A percentile compares a stretch with the other conserved stretches of the same genome.
Conservation (phyloP, 2,113 vertebrate species). For the Hyperopisus bebe region DNA sequence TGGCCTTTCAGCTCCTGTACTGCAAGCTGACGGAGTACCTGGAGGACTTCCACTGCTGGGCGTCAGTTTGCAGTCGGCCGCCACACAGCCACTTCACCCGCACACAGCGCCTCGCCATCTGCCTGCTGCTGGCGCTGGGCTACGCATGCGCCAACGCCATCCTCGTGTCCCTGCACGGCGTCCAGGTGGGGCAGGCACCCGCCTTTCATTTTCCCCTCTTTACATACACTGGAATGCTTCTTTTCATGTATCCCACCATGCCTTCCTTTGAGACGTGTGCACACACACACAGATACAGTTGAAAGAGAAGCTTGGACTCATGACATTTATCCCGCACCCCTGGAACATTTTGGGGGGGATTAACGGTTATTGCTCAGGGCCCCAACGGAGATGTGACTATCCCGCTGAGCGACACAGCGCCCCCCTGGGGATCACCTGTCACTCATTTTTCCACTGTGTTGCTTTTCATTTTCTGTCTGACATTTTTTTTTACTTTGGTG, state of each 20-base stretch:
- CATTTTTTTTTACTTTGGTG: neutral
- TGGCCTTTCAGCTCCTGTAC: conserved; percentile 53
- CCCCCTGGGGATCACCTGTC: neutral
- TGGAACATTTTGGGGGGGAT: neutral
- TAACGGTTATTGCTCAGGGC: neutral
- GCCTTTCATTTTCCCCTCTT: neutral
- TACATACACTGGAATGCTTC: neutral
- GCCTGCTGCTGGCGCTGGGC: conserved; percentile 53
- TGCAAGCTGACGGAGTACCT: conserved; percentile 57
- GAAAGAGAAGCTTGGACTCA: neutral
- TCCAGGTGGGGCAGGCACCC: conserved; percentile 49
- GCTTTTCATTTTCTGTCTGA: neutral
- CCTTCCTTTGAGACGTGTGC: neutral
- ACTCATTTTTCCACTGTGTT: neutral
- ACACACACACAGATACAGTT: neutral
- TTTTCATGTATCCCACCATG: neutral
- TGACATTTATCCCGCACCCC: neutral
- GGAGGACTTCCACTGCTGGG: conserved; percentile 66
- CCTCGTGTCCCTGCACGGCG: conserved; percentile 39
- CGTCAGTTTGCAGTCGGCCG: conserved; percentile 57
- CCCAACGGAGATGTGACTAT: neutral
- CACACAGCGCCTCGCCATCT: conserved; percentile 56
- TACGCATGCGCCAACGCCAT: conserved; percentile 51
- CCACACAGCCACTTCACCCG: conserved; percentile 46
- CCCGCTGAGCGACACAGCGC: neutral